Conservation (phyloP, 2,113 vertebrate genomes). For the Otus sunia region DNA sequence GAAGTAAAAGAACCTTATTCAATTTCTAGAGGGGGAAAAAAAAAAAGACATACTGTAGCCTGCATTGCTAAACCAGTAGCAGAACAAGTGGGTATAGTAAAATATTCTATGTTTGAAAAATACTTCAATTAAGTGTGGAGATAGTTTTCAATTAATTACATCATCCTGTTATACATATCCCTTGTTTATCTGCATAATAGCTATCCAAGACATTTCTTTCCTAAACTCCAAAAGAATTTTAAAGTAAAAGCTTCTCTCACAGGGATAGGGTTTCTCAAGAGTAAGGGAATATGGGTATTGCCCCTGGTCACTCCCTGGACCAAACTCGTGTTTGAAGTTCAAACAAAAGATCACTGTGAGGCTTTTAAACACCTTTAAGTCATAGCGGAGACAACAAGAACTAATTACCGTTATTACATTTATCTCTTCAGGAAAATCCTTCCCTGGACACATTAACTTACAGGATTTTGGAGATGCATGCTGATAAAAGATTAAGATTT, state of each 20-base stretch:
- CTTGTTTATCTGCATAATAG: background rate
- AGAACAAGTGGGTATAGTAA: background rate
- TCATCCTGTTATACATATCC: background rate
- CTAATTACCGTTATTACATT: constrained; percentile 65
- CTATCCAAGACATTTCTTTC: background rate
- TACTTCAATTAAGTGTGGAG: background rate
- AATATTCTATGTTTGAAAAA: background rate
- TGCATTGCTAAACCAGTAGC: background rate
- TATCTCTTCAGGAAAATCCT: constrained; percentile 19
- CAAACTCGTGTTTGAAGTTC: constrained; percentile 16
- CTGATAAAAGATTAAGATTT: background rate
- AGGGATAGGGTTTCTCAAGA: constrained; percentile 33
- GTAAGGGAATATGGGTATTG: background rate
- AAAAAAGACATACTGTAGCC: background rate
- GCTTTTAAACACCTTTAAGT: constrained; percentile 32
- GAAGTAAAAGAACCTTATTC: background rate
- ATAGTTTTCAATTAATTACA: background rate
- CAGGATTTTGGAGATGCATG: background rate
- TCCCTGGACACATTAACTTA: background rate
- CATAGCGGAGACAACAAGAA: constrained; percentile 47
- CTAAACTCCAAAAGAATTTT: background rate
- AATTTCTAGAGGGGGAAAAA: background rate
- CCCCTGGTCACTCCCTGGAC: background rate
- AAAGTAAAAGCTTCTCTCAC: constrained; percentile 6
- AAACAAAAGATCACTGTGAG: constrained; percentile 72